Evolutionary conservation across 1,140 invertebrate genomes (phyloP), one percentile per base, ranked within the genome.

Genomic region (Bombus vancouverensis): DNA sequence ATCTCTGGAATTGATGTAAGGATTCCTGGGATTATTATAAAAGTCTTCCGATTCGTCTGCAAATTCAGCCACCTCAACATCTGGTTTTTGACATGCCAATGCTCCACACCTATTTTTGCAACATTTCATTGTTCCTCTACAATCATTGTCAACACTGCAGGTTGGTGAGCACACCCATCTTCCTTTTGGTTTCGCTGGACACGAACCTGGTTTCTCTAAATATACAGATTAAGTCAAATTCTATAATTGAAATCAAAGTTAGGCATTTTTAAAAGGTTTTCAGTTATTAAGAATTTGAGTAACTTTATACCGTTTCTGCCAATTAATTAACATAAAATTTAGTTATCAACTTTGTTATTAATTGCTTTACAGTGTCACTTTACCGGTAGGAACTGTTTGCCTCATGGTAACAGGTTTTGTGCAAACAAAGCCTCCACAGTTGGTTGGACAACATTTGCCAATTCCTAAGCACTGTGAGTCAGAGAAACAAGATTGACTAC

Each of bases 51-150:
- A 72, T 12, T 3, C 25, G n/a, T 85, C 87, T n/a, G 44, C 5
- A 1, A 83, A 71, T 74, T 89, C 87, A 13, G 73, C 0, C 28
- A 68, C 39, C n/a, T 94, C 89, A 1, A 88, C 59, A 5, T 92
- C 91, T 0, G 96, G 95, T 88, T 95, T 95, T 85, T 96, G 95
- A 83, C 96, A 97, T 6, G 95, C 94, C 25, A 96, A 90, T 0
- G 96, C 96, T 3, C 96, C 96, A 76, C 96, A 97, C 70, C 96
- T 93, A 92, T 96, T 96, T 76, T 93, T 94, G 85, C 96, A 97
- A 89, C 96, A 97, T 87, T 96, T 96, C 47, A 94, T 94, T 0
- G 90, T 88, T 2, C 95, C 94, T 6, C 93, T 93, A 80, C 96
- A 97, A 90, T 97, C 96, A 2, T 92, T 95, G 90, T 96, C 96